A percentile compares a stretch with the other conserved stretches of the same genome.
These are phyloP conservation scores for Phrynocephalus guinanensis DNA, from an alignment of 2,797 vertebrate genomes.

Conservation along the genomic window DNA sequence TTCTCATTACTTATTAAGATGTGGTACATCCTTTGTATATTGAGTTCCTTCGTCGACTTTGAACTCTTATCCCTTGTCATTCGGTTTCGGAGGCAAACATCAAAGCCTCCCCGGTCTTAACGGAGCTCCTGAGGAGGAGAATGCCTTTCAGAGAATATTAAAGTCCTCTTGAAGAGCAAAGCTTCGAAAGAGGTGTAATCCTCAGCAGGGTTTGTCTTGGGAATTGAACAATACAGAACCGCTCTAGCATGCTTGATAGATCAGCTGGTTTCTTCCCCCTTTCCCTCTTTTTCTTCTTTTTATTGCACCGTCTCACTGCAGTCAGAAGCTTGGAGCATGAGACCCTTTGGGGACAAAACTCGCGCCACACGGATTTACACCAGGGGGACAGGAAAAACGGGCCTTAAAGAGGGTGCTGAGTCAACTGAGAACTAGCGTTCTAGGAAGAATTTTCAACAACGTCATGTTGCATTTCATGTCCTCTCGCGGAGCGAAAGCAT, in stretches of 20 bases:
- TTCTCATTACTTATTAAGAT: constrained; percentile 61
- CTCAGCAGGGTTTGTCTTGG: constrained; percentile 34
- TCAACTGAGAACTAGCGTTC: too few species aligned
- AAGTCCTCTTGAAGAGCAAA: constrained; percentile 57
- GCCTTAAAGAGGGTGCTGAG: neutral
- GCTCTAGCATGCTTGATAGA: neutral
- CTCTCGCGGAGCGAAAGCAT: too few species aligned
- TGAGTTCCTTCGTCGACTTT: constrained; percentile 61
- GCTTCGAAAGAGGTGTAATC: constrained; percentile 51
- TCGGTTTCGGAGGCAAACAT: constrained; percentile 54
- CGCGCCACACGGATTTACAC: neutral
- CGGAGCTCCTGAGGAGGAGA: constrained; percentile 63
- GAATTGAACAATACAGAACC: constrained; percentile 2
- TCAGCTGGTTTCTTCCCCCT: neutral
- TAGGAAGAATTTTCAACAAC: too few species aligned
- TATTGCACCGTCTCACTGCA: fast-evolving
- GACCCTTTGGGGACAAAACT: neutral
- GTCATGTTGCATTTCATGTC: too few species aligned
- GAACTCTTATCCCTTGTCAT: constrained; percentile 53
- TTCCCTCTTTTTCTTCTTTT: neutral
- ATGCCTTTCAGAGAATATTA: constrained; percentile 51
- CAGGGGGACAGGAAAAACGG: neutral
- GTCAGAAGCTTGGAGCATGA: neutral
- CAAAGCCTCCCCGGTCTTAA: constrained; percentile 50
- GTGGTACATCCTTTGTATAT: constrained; percentile 61